Percentiles rank a stretch among this genome's conserved stretches.
Conservation (phyloP, 2,113 vertebrate genomes). For the Poeciliopsis turrubarensis region DNA sequence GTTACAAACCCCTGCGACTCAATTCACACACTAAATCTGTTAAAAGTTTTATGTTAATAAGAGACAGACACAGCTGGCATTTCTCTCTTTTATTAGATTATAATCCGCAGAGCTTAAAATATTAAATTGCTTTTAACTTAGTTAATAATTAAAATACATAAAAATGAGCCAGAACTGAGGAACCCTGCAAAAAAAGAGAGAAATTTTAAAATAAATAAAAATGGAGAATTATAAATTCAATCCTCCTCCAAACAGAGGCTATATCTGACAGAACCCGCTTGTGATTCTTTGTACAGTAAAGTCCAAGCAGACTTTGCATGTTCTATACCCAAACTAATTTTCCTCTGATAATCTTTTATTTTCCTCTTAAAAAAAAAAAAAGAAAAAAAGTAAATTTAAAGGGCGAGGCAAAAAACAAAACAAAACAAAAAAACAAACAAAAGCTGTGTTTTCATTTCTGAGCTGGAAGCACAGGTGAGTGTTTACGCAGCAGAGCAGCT, state of each 20-base stretch:
- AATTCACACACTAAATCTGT: too few species aligned
- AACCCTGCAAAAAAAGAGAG: constrained; percentile 81
- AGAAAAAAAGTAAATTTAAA: constrained; percentile 56
- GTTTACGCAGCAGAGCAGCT: constrained; percentile 54
- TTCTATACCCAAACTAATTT: constrained; percentile 70
- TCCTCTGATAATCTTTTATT: constrained; percentile 64
- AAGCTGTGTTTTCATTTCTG: constrained; percentile 35
- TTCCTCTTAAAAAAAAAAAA: constrained; percentile 43
- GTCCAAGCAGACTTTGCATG: constrained; percentile 79
- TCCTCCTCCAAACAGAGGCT: constrained; percentile 75
- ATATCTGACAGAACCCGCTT: constrained; percentile 75
- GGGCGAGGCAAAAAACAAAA: constrained; percentile 27
- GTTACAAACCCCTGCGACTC: too few species aligned
- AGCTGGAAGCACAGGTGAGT: constrained; percentile 54
- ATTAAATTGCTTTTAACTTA: constrained; percentile 88
- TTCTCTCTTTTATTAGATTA: constrained; percentile 86
- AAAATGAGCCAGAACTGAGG: constrained; percentile 84
- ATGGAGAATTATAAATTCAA: constrained; percentile 73
- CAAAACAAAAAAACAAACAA: constrained; percentile 6
- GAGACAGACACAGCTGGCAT: constrained; percentile 58
- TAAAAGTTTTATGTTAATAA: background rate
- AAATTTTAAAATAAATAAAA: constrained; percentile 78
- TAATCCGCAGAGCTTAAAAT: constrained; percentile 85
- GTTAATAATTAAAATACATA: constrained; percentile 87
- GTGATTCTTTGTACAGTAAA: constrained; percentile 74